A percentile compares a stretch with the other conserved stretches of the same genome.
These are phyloP conservation scores for Zosterops lateralis DNA, from an alignment of 2,113 vertebrate genomes.

Conservation along the genomic window DNA sequence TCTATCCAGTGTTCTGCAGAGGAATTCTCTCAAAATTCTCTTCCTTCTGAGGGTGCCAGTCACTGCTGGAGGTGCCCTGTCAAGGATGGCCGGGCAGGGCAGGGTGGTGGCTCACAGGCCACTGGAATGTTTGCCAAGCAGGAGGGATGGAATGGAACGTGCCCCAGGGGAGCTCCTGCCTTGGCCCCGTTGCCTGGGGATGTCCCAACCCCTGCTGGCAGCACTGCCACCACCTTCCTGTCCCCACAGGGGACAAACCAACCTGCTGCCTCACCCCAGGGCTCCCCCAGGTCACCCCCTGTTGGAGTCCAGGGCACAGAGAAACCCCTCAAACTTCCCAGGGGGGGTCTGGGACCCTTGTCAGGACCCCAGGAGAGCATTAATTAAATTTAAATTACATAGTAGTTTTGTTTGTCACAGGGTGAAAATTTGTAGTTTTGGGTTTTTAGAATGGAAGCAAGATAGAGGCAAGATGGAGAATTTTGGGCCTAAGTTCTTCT, in stretches of 20 bases:
- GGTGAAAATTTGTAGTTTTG: too few species aligned
- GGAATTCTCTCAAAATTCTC: not conserved
- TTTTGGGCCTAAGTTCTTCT: too few species aligned
- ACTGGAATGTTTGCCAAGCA: not conserved
- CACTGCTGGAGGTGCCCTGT: not conserved
- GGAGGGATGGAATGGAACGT: not conserved
- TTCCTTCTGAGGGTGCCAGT: not conserved
- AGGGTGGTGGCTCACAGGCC: not conserved
- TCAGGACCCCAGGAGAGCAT: too few species aligned
- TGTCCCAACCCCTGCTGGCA: not conserved
- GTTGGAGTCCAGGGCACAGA: too few species aligned
- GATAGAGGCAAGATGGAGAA: too few species aligned
- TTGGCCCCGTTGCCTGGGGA: not conserved
- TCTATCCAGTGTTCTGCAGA: not conserved
- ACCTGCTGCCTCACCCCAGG: not conserved
- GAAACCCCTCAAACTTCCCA: too few species aligned
- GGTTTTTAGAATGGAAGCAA: too few species aligned
- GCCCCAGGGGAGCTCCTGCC: not conserved
- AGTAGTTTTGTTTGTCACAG: too few species aligned
- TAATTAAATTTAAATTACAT: too few species aligned
- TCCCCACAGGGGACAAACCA: not conserved
- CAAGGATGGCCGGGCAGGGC: rapidly evolving
- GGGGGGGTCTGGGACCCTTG: too few species aligned
- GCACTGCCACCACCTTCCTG: rapidly evolving
- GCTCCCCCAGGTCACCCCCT: not conserved